Percentiles rank a stretch among this genome's conserved stretches.
Evolutionary conservation across 2,888 invertebrate genomes (phyloP).

Genomic region (Eupithecia abbreviata): DNA sequence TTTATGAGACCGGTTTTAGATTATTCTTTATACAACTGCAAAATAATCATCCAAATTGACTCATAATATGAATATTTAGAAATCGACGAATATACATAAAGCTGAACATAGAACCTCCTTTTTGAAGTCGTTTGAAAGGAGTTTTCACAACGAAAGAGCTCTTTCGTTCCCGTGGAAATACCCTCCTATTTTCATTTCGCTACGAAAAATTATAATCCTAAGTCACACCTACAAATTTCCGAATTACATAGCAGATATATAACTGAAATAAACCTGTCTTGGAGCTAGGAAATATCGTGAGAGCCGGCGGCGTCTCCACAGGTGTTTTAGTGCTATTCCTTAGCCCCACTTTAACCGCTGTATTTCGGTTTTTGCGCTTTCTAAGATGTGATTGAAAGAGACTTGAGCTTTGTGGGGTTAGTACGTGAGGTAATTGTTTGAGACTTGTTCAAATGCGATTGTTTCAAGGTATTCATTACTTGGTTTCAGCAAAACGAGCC

Average conservation of each 20-base stretch:
- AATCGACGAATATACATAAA: too few species aligned
- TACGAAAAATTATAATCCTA: conserved; percentile 44
- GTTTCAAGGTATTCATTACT: background rate
- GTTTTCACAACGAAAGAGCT: background rate
- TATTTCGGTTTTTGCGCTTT: conserved; percentile 41
- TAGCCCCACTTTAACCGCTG: conserved; percentile 28
- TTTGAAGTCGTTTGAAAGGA: too few species aligned
- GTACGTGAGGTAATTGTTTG: conserved; percentile 23
- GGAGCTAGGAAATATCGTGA: conserved; percentile 59
- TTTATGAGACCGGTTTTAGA: too few species aligned
- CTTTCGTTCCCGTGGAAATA: background rate
- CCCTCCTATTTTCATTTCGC: conserved; percentile 34
- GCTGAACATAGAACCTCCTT: too few species aligned
- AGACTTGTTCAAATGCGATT: background rate
- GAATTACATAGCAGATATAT: conserved; percentile 46
- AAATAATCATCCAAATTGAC: too few species aligned
- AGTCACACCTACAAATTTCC: conserved; percentile 41
- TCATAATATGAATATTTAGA: too few species aligned
- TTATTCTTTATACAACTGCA: too few species aligned
- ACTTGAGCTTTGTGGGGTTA: conserved; percentile 32
- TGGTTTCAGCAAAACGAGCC: background rate
- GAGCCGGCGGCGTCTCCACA: conserved; percentile 49
- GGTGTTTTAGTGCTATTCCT: conserved; percentile 48
- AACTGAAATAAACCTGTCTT: conserved; percentile 54
- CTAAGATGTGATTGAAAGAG: conserved; percentile 43